Percentiles rank a stretch among this genome's conserved stretches.
Evolutionary conservation across 2,888 invertebrate genomes (phyloP).

Genomic region (Eumerus sabulonum): DNA sequence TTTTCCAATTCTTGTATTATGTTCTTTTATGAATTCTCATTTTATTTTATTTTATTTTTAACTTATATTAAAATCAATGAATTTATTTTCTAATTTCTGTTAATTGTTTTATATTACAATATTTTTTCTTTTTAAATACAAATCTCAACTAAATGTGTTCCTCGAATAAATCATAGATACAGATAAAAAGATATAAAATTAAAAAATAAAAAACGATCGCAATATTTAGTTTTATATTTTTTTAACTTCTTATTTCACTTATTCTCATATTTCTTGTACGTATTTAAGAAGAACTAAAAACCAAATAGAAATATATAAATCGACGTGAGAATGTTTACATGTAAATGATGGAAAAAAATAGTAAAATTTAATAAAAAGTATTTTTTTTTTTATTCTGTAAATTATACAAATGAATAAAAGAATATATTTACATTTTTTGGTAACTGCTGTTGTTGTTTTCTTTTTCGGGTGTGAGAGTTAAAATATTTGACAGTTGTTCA

Average conservation of each 20-base stretch:
- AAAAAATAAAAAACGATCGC: background rate
- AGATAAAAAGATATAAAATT: too few species aligned
- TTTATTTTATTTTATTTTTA: constrained; percentile 9
- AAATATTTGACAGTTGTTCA: too few species aligned
- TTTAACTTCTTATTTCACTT: constrained; percentile 24
- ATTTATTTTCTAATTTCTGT: constrained; percentile 13
- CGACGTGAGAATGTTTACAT: too few species aligned
- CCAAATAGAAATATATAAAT: too few species aligned
- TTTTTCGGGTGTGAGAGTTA: background rate
- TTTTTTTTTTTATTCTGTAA: constrained; percentile 55
- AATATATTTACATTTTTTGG: constrained; percentile 69
- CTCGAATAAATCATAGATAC: constrained; percentile 35
- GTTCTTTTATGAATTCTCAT: constrained; percentile 5
- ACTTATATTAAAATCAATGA: constrained; percentile 27
- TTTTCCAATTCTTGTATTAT: constrained; percentile 24
- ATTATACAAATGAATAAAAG: constrained; percentile 65
- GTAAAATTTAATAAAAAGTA: constrained; percentile 38
- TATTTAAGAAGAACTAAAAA: too few species aligned
- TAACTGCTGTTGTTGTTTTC: constrained; percentile 29
- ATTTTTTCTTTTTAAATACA: constrained; percentile 32
- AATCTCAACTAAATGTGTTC: constrained; percentile 64
- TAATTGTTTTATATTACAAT: constrained; percentile 27
- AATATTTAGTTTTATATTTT: constrained; percentile 41
- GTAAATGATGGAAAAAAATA: background rate
- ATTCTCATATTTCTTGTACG: background rate